Conservation (phyloP, 1,140 invertebrate genomes). For the Drepana arcuata region DNA sequence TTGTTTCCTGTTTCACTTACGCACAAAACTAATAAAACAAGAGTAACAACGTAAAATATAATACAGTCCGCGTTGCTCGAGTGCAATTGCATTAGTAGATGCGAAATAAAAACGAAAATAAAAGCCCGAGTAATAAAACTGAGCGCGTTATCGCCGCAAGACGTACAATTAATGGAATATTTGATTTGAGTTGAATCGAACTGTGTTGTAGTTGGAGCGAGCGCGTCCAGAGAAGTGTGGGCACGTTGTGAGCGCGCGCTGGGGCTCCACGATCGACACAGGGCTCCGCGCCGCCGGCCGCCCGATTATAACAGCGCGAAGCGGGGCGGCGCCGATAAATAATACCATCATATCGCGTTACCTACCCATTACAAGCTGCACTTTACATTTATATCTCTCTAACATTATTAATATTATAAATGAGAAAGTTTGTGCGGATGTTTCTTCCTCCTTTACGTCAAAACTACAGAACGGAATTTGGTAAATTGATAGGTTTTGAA, state of each 20-base stretch:
- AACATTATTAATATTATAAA: conserved; percentile 5
- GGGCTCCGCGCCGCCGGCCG: conserved; percentile 26
- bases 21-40: conserved; percentile 50
- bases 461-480: not conserved
- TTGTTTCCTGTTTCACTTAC: conserved; percentile 37
- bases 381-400: too few relatives aligned
- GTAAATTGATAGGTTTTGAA: not conserved
- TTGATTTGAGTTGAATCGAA: conserved; percentile 36
- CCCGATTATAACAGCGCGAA: conserved; percentile 42
- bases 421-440: not conserved
- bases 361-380: conserved; percentile 51
- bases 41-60: conserved; percentile 37
- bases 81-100: conserved; percentile 59
- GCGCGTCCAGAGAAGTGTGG: conserved; percentile 26
- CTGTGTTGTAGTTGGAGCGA: conserved; percentile 20
- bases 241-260: conserved; percentile 10
- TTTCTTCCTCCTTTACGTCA: not conserved
- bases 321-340: conserved; percentile 50
- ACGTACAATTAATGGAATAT: conserved; percentile 58
- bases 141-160: conserved; percentile 49
- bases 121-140: conserved; percentile 50
- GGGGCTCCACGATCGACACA: conserved; percentile 11
- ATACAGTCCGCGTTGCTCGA: conserved; percentile 46
- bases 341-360: conserved; percentile 56
- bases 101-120: conserved; percentile 59